phyloP scores from a whole-genome alignment of 2,113 vertebrate species.

The Ceyx cyanopectus region DNA sequence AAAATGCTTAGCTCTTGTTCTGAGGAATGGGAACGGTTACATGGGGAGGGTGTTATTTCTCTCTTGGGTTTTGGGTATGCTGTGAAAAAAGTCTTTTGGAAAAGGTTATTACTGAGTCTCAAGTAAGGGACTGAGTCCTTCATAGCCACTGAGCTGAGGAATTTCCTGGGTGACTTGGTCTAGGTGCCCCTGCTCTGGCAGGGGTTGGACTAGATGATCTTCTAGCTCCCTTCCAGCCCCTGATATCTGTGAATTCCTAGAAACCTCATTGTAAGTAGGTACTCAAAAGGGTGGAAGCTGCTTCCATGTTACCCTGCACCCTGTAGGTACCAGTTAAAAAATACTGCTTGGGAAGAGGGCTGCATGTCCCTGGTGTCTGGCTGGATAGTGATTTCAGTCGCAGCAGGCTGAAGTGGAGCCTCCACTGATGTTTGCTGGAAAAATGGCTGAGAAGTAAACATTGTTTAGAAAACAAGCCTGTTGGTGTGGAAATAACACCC shows the following conservation, averaged over 20 bases:
- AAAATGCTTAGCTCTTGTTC: neutral
- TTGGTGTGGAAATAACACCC: neutral
- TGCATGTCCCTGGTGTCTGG: neutral
- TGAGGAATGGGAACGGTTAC: neutral
- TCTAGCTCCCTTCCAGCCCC: too few relatives aligned
- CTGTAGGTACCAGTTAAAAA: neutral
- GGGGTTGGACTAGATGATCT: too few relatives aligned
- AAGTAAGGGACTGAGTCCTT: neutral
- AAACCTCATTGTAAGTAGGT: neutral
- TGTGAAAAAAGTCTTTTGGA: neutral
- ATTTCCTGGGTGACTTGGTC: neutral
- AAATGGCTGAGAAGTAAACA: neutral
- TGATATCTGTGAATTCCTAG: neutral
- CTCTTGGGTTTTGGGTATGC: neutral
- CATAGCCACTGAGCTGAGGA: neutral
- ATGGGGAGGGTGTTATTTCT: neutral
- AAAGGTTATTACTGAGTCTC: neutral
- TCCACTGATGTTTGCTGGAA: neutral
- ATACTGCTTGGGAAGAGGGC: neutral
- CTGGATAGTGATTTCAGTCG: neutral
- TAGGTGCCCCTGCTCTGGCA: too few relatives aligned
- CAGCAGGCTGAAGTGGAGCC: neutral
- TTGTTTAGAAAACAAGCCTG: neutral
- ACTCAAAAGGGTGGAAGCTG: neutral
- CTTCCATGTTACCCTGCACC: neutral